Conservation (phyloP, 2,797 vertebrate genomes). For the Pseudopleuronectes americanus region DNA sequence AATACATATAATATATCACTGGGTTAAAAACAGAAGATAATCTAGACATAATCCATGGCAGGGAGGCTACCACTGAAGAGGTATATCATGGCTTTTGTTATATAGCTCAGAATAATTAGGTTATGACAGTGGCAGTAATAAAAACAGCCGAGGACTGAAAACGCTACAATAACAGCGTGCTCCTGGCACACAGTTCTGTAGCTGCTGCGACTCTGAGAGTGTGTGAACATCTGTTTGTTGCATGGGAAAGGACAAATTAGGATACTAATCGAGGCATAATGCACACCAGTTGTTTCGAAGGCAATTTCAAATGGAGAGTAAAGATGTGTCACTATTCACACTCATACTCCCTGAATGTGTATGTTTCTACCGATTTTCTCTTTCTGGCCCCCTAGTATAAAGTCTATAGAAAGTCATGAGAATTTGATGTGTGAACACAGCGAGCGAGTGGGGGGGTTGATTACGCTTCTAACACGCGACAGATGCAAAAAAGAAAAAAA, state of each 20-base stretch:
- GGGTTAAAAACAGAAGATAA: constrained; percentile 13
- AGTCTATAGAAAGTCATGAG: too few relatives aligned
- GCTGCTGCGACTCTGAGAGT: constrained; percentile 8
- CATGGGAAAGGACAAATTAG: constrained; percentile 28
- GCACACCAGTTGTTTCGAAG: constrained; percentile 2
- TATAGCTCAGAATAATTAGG: constrained; percentile 12
- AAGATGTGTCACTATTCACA: constrained; percentile 50
- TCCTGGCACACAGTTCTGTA: constrained; percentile 15
- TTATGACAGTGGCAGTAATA: constrained; percentile 8
- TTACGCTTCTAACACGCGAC: too few relatives aligned
- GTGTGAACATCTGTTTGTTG: constrained; percentile 46
- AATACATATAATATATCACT: constrained; percentile 4
- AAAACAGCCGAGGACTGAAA: constrained; percentile 12
- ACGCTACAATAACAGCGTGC: neutral
- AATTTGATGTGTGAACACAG: too few relatives aligned
- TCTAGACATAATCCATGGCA: constrained; percentile 8
- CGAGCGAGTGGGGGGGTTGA: too few relatives aligned
- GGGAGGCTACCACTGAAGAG: neutral
- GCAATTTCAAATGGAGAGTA: constrained; percentile 29
- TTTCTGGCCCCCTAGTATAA: too few relatives aligned
- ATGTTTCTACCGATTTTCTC: neutral
- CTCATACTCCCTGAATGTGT: neutral
- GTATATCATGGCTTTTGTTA: constrained; percentile 5
- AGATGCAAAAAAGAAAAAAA: too few relatives aligned
- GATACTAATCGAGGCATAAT: constrained; percentile 50